phyloP scores from a whole-genome alignment of 2,888 invertebrate genomes.

The Archips xylosteana region DNA sequence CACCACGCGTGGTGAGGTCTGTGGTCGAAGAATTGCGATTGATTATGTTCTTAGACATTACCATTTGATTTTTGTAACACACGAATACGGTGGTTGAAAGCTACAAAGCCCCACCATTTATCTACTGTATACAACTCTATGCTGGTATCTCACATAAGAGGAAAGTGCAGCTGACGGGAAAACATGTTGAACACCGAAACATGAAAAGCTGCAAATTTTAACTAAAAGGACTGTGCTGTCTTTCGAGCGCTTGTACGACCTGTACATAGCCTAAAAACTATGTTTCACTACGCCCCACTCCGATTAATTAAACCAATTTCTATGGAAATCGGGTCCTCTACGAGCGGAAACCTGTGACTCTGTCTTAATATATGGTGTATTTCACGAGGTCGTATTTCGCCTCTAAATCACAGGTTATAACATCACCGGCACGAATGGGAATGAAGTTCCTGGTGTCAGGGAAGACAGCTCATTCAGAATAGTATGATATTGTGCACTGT shows the following conservation, averaged over 20 bases:
- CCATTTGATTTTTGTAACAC: too few relatives aligned
- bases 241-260: background rate
- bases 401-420: conserved; percentile 37
- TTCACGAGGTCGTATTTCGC: conserved; percentile 27
- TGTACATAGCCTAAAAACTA: background rate
- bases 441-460: conserved; percentile 2
- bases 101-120: too few relatives aligned
- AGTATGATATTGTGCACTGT: background rate
- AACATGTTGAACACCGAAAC: too few relatives aligned
- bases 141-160: too few relatives aligned
- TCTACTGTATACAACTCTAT: too few relatives aligned
- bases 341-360: conserved; percentile 30
- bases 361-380: conserved; percentile 39
- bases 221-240: too few relatives aligned
- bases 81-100: too few relatives aligned
- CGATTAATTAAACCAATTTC: conserved; percentile 35
- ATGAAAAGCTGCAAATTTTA: too few relatives aligned
- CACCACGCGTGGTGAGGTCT: too few relatives aligned
- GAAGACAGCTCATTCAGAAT: background rate
- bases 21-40: too few relatives aligned
- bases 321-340: conserved; percentile 34
- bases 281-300: conserved; percentile 1
- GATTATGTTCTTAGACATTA: too few relatives aligned
- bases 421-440: conserved; percentile 23
- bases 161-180: too few relatives aligned